Conservation (phyloP, 2,888 invertebrate genomes). For the Erannis defoliaria region DNA sequence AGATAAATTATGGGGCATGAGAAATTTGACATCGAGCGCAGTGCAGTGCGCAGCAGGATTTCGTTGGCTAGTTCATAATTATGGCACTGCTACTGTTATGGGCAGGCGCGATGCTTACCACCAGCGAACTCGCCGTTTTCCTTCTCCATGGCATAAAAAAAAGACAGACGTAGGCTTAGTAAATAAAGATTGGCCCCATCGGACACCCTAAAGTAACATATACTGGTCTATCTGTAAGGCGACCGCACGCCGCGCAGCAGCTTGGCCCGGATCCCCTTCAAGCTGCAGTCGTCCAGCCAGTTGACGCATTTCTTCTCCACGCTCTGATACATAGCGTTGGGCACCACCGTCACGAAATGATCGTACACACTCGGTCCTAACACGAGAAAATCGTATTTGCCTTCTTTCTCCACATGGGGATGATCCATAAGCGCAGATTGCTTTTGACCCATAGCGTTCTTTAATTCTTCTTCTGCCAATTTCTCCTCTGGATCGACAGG, state of each 20-base stretch:
- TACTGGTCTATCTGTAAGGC: slow-evolving; percentile 23
- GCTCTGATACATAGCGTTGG: slow-evolving; percentile 70
- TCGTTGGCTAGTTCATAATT: too few species aligned
- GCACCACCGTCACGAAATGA: slow-evolving; percentile 68
- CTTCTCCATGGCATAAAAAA: too few species aligned
- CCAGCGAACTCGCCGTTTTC: too few species aligned
- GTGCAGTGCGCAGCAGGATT: too few species aligned
- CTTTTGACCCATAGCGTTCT: slow-evolving; percentile 46
- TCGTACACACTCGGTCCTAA: slow-evolving; percentile 55
- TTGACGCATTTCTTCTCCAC: slow-evolving; percentile 74
- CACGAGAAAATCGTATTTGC: slow-evolving; percentile 69
- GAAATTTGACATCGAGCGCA: too few species aligned
- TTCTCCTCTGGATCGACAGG: background rate
- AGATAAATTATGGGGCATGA: too few species aligned
- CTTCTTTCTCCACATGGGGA: slow-evolving; percentile 61
- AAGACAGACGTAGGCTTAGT: too few species aligned
- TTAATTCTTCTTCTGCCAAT: slow-evolving; percentile 58
- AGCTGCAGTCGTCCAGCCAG: slow-evolving; percentile 75
- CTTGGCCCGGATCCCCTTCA: slow-evolving; percentile 62
- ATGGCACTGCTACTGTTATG: too few species aligned
- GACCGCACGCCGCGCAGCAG: slow-evolving; percentile 54
- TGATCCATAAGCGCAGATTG: slow-evolving; percentile 58
- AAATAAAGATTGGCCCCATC: too few species aligned
- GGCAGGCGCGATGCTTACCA: too few species aligned
- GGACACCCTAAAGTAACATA: background rate